Evolutionary conservation across 2,797 vertebrate species (phyloP).

Genomic region (Lateolabrax maculatus): DNA sequence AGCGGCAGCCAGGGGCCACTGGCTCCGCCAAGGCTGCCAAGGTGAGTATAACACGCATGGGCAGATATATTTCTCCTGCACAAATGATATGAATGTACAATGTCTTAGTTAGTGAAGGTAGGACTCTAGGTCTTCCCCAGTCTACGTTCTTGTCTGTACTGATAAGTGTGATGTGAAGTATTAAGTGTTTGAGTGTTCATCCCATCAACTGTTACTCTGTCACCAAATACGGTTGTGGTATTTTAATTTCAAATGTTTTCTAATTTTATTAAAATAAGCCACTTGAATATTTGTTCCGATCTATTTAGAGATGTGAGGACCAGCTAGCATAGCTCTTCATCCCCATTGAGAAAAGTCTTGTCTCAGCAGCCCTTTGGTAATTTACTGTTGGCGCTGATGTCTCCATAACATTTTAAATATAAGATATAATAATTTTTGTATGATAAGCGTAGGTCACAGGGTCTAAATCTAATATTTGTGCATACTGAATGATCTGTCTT

Average conservation of each 20-base stretch:
- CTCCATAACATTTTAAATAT: too few relatives aligned
- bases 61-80: not conserved
- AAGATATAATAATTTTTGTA: too few relatives aligned
- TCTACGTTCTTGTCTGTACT: not conserved
- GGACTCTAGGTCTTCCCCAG: not conserved
- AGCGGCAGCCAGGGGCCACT: slow-evolving; percentile 83
- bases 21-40: slow-evolving; percentile 85
- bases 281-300: not conserved
- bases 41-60: slow-evolving; percentile 84
- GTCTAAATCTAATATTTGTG: too few relatives aligned
- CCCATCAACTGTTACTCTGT: not conserved
- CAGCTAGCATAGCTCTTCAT: not conserved
- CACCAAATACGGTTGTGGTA: not conserved
- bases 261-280: not conserved
- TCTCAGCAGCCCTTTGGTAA: not conserved
- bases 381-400: not conserved
- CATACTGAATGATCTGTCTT: too few relatives aligned
- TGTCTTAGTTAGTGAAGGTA: not conserved
- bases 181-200: not conserved
- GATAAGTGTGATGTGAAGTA: not conserved
- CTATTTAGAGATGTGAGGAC: not conserved
- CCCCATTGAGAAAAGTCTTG: not conserved
- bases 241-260: not conserved
- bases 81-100: not conserved
- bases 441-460: too few relatives aligned